Conservation (phyloP, 2,797 vertebrate species). For the Oophaga sylvatica region DNA sequence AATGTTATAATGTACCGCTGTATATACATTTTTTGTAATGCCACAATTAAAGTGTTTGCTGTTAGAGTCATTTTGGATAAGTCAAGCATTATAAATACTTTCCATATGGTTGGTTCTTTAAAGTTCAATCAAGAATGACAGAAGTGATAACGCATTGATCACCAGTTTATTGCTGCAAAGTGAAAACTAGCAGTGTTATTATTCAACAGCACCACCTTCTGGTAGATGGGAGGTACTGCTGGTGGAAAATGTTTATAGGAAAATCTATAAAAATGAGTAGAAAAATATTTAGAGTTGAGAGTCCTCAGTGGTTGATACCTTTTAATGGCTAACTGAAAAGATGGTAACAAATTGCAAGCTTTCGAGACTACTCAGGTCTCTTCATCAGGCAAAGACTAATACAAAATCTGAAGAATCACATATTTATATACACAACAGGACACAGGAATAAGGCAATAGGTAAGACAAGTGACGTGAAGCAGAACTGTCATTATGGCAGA, state of each 20-base stretch:
- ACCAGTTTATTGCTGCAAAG: constrained; percentile 50
- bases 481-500: no score
- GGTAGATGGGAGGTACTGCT: constrained; percentile 48
- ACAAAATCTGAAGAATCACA: no score
- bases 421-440: no score
- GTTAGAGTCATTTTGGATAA: constrained; percentile 67
- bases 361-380: no score
- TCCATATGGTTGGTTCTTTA: constrained; percentile 66
- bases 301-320: no score
- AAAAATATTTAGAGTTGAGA: no score
- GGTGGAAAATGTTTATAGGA: neutral
- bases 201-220: constrained; percentile 76
- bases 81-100: constrained; percentile 67
- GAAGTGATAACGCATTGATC: constrained; percentile 62
- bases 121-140: constrained; percentile 64
- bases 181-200: constrained; percentile 7
- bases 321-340: no score
- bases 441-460: no score
- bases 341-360: no score
- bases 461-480: no score
- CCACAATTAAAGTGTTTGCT: constrained; percentile 60
- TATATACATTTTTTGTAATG: constrained; percentile 61
- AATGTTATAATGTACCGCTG: constrained; percentile 61
- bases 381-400: no score
- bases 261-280: neutral